Evolutionary conservation across 2,888 invertebrate species (phyloP).

Genomic region (Leptogaster cylindrica): DNA sequence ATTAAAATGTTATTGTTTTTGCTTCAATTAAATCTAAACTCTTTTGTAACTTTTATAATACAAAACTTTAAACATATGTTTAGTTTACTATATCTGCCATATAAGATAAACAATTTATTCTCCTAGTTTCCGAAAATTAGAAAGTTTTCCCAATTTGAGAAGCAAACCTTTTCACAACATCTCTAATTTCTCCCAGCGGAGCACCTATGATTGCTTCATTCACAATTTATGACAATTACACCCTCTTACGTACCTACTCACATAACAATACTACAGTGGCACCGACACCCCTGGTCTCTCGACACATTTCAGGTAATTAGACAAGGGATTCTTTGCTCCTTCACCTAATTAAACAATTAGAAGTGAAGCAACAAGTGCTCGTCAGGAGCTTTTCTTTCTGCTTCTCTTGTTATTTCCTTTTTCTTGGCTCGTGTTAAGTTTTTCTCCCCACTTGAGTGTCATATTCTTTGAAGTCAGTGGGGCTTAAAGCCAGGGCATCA

Average conservation of each 20-base stretch:
- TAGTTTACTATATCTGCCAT: background rate
- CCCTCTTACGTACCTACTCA: no score
- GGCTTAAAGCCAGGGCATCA: conserved; percentile 15
- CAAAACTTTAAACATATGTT: no score
- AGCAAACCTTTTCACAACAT: no score
- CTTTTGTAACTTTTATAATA: no score
- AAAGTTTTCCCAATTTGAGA: no score
- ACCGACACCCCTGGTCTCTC: background rate
- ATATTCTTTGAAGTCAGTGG: conserved; percentile 36
- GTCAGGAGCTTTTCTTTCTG: no score
- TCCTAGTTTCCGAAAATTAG: background rate
- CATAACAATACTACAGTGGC: no score
- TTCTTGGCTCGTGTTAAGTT: conserved; percentile 27
- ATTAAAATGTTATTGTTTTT: no score
- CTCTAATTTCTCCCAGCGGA: background rate
- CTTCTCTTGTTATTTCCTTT: conserved; percentile 17
- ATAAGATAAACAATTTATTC: background rate
- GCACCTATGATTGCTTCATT: background rate
- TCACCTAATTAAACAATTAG: conserved; percentile 39
- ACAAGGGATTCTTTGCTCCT: conserved; percentile 14
- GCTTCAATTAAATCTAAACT: no score
- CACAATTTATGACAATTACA: conserved; percentile 21
- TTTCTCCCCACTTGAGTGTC: conserved; percentile 33
- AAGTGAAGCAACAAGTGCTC: conserved; percentile 34
- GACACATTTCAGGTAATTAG: conserved; percentile 24